Evolutionary conservation across 2,797 vertebrate species (phyloP).

Genomic region (Paratrypauchen microcephalus): DNA sequence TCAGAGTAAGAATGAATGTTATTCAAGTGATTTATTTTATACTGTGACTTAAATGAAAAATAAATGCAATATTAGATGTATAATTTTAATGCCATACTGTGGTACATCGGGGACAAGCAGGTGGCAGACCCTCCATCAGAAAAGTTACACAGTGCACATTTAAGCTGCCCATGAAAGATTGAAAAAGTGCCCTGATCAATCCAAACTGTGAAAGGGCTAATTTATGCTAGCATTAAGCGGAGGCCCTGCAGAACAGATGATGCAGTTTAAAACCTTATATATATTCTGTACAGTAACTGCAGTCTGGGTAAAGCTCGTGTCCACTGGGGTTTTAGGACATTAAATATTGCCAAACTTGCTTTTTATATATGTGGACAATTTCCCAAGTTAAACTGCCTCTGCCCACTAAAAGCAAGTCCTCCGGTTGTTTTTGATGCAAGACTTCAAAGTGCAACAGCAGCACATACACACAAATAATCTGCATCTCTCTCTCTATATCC

Average conservation of each 20-base stretch:
- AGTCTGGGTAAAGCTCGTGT: slow-evolving; percentile 5
- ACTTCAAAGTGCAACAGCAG: slow-evolving; percentile 14
- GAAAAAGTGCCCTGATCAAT: too few species aligned
- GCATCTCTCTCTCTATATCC: background rate
- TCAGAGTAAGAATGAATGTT: too few species aligned
- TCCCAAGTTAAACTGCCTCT: slow-evolving; percentile 32
- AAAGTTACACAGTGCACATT: too few species aligned
- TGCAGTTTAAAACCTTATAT: background rate
- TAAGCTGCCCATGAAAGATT: too few species aligned
- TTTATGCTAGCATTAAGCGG: too few species aligned
- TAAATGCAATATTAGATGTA: too few species aligned
- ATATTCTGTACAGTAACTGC: background rate
- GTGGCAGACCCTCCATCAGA: too few species aligned
- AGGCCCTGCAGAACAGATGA: background rate
- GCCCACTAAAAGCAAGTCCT: slow-evolving; percentile 5
- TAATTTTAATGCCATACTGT: too few species aligned
- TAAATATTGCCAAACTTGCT: slow-evolving; percentile 31
- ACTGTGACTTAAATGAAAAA: too few species aligned
- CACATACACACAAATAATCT: background rate
- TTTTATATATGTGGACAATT: slow-evolving; percentile 16
- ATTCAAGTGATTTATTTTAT: too few species aligned
- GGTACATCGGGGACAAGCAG: too few species aligned
- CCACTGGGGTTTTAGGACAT: slow-evolving; percentile 19
- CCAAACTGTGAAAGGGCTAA: too few species aligned
- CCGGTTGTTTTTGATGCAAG: slow-evolving; percentile 18